Evolutionary conservation across 2,797 vertebrate genomes (phyloP).

Genomic region (Darevskia nairensis): DNA sequence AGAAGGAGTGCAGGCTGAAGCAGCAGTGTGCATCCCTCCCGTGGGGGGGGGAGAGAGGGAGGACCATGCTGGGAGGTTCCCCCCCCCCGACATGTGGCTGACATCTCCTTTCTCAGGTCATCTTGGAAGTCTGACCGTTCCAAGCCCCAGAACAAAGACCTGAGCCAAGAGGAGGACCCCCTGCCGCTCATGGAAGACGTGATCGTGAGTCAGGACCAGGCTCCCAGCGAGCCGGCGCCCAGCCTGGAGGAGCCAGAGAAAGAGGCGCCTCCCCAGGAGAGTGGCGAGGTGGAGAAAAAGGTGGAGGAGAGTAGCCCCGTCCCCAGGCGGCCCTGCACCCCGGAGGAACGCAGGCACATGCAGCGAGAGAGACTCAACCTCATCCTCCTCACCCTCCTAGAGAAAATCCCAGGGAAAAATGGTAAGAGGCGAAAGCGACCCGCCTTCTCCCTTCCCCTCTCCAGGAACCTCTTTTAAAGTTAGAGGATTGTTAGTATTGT

Average conservation of each 20-base stretch:
- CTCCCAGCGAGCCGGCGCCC: conserved; percentile 72
- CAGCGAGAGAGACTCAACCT: conserved; percentile 94
- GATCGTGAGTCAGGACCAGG: conserved; percentile 77
- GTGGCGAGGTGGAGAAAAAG: conserved; percentile 75
- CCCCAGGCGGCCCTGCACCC: conserved; percentile 76
- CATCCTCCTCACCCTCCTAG: conserved; percentile 91
- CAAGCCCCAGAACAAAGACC: conserved; percentile 82
- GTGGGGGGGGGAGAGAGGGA: too few relatives aligned
- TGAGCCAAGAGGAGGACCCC: conserved; percentile 86
- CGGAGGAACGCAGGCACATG: conserved; percentile 84
- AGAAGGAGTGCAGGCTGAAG: too few relatives aligned
- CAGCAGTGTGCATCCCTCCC: neutral
- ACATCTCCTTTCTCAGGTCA: conserved; percentile 75
- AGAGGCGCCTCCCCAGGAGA: conserved; percentile 62
- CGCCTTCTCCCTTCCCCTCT: neutral
- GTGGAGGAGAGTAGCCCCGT: conserved; percentile 53
- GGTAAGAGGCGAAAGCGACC: conserved; percentile 79
- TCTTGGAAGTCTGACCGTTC: conserved; percentile 95
- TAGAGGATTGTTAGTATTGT: neutral
- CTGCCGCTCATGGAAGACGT: conserved; percentile 81
- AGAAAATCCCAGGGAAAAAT: conserved; percentile 94
- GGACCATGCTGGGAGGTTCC: too few relatives aligned
- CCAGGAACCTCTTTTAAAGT: too few relatives aligned
- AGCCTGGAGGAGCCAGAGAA: conserved; percentile 78
- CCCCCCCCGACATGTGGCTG: neutral